Evolutionary conservation across 2,797 vertebrate species (phyloP), one percentile per base, ranked within the genome.

Genomic region (Pseudocheirus occidentalis): DNA sequence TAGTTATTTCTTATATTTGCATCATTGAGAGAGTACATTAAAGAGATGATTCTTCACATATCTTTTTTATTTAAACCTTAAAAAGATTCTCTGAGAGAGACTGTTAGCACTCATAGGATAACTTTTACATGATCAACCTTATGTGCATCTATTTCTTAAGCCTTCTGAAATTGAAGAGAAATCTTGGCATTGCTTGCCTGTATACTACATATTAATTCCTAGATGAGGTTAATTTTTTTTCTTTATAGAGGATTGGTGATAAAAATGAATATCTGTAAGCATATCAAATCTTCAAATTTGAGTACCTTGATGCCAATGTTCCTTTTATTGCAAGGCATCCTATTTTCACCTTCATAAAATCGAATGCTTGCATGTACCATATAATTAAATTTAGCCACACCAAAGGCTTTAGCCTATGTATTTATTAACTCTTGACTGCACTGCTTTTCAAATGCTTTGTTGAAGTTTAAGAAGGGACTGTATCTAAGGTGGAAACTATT

Each of bases 291-390:
- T 97, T 96, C 87, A 98, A 91, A 97, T 98, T 97, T 97, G 96
- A 98, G 96, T 95, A 96, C 96, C 97, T 98, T 97, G 97, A 96
- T 97, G 66, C 92, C 92, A 97, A 34, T 96, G 92, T 95, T 98
- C 96, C 95, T 98, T 98, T 98, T 98, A 98, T 97, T 98, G 91
- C 96, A 97, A 98, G 92, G 91, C 97, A 97, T 98, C 92, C 91
- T 98, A 97, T 98, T 98, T 98, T 98, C 95, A 97, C 98, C 98
- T 98, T 97, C 98, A 98, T 98, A 98, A 98, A 98, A 98, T 93
- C 97, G 98, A 98, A 98, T 98, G 97, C 95, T 98, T 98, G 90
- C 93, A 62, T 98, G 97, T 98, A 97, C 94, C 93, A 97, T 98
- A 95, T 98, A 98, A 98, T 98, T 98, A 98, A 98, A 98, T 98